Base-by-base conservation (phyloP, 2,888 invertebrate species). In the Sericinus montela region DNA sequence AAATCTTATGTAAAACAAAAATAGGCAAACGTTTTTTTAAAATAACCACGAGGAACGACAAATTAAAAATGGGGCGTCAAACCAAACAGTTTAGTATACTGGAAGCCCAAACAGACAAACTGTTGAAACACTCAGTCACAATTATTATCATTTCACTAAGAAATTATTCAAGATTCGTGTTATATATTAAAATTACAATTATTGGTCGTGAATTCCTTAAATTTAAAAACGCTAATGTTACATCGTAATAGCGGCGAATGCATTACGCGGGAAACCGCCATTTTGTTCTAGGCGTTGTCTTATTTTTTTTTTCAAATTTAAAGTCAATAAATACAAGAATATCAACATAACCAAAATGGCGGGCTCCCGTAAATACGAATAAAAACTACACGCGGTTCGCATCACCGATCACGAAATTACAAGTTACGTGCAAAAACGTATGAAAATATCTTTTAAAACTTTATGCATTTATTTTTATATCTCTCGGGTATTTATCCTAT, bases 31-130 rank as follows among this genome's bases (percentile, higher is more conserved):
- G 54, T 46, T 48, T 32, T 53, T 37, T 39, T 41, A 53, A 36
- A 48, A 38, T 45, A 46, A 25, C 8, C 25, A 25, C 42, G 48
- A 50, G 49, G 54, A 39, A 35, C 19, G 48, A 52, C 47, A 57
- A 59, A 58, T 57, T 52, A 49, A 56, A 49, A 54, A 43, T 54
- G 75, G 69, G 80, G 70, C 75, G 61, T 76, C 69, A 75, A 82
- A 81, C 64, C 60, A 75, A 78, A 64, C 62, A 59, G 72, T 77
- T 74, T 80, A 81, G 75, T 75, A 68, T 83, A 85, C 76, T 88
- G 87, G 87, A 88, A 88, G 87, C 87, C 87, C 87, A 62, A 75
- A 84, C 85, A 85, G 84, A 86, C 81, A 82, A 75, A 75, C 83
- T 78, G 80, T 79, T 75, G 72, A 75, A 79, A 83, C 83, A 74